These are phyloP conservation scores for Microcebus lehilahytsara DNA, from an alignment of 2,113 vertebrate species.

Conservation along the genomic window DNA sequence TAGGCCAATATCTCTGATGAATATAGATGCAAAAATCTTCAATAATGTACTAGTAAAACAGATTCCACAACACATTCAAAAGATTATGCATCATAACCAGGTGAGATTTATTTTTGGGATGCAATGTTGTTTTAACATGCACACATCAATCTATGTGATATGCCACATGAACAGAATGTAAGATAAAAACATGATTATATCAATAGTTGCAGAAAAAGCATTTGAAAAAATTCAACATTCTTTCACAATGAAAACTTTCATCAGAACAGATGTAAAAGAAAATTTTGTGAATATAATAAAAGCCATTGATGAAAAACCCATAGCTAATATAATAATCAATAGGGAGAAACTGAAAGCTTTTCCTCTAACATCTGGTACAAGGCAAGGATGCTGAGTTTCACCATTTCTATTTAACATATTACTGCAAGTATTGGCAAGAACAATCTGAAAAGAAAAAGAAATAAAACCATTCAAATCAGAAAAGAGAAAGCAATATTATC, in stretches of 20 bases:
- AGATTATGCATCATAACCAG: not conserved
- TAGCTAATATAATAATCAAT: not conserved
- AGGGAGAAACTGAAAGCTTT: not conserved
- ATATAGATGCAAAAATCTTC: not conserved
- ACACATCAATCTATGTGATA: not conserved
- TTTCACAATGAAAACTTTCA: not conserved
- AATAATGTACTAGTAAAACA: not conserved
- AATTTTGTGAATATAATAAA: not conserved
- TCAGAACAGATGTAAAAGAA: not conserved
- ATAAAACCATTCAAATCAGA: not conserved
- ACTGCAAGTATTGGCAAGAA: not conserved
- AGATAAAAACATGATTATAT: not conserved
- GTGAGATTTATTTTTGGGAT: not conserved
- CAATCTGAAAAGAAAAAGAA: not conserved
- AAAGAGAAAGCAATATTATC: not conserved
- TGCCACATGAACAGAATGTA: not conserved
- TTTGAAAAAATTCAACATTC: not conserved
- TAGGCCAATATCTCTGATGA: not conserved
- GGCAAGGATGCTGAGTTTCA: not conserved
- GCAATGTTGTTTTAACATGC: not conserved
- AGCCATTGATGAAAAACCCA: not conserved
- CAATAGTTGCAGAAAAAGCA: not conserved
- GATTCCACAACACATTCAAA: not conserved
- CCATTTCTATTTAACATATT: not conserved
- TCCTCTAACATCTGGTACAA: too few relatives aligned